Evolutionary conservation across 2,888 invertebrate species (phyloP), one percentile per base, ranked within the genome.

Genomic region (Drosophila mercatorum): DNA sequence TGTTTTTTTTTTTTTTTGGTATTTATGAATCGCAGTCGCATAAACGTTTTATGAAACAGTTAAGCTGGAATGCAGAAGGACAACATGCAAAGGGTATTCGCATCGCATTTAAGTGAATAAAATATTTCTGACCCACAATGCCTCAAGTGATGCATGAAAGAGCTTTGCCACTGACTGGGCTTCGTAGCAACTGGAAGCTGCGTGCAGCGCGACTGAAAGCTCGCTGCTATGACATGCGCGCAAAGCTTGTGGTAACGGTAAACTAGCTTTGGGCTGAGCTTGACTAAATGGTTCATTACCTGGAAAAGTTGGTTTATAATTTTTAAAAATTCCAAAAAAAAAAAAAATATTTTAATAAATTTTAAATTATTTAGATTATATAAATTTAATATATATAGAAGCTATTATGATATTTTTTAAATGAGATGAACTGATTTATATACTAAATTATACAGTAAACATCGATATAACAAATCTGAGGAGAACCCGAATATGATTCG

Each of bases 31-130:
- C 71, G 70, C 63, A 49, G 57, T 46, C 68, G 58, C 63, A 70
- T 88, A 90, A 84, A 86, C 87, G 83, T 65, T 88, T 86, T 86
- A 86, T 86, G 87, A 60, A 82, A 63, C 63, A 62, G 26, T 60
- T 40, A 28, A 57, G 65, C 58, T 47, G 47, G 12, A 55, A 43
- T 53, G 40, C 55, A 41, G 41, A 55, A 55, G 55, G 55, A 55
- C 55, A 28, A 6, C 26, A 41, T 17, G 14, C 52, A 64, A 78
- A 55, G 59, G 34, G 34, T 40, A 8, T 53, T 51, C 52, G 49
- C 52, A 66, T 40, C 26, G 14, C 26, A 64, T 55, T 44, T 57
- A 38, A 36, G 34, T 17, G 36, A 75, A 75, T 51, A 43, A 52
- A 60, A 10, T 44, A 12, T 34, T 62, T 49, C 47, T 41, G 46